Percentiles rank a stretch among this genome's conserved stretches.
Conservation (phyloP, 2,888 invertebrate species). For the Zeuzera pyrina region DNA sequence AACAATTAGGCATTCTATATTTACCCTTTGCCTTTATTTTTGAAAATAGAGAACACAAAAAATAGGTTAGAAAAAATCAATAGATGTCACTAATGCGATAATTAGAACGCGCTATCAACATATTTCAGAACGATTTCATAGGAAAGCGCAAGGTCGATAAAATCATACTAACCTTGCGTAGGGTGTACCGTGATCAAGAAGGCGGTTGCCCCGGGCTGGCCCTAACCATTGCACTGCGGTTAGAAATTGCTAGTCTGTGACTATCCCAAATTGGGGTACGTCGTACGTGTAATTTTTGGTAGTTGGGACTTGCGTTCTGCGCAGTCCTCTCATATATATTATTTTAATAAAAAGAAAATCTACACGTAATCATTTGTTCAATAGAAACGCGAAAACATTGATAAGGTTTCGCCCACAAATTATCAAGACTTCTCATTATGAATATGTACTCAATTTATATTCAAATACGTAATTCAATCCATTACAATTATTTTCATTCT, state of each 20-base stretch:
- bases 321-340: conserved; percentile 60
- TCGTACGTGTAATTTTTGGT: conserved; percentile 77
- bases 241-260: conserved; percentile 74
- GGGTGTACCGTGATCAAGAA: conserved; percentile 80
- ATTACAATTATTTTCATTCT: too few species aligned
- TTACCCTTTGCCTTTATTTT: neutral
- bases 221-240: conserved; percentile 78
- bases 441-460: too few species aligned
- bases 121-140: conserved; percentile 29
- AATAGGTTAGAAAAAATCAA: conserved; percentile 16
- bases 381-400: too few species aligned
- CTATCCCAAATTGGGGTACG: conserved; percentile 69
- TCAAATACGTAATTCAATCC: too few species aligned
- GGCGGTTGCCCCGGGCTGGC: conserved; percentile 77
- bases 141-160: neutral
- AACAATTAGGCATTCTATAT: neutral
- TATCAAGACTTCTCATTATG: too few species aligned
- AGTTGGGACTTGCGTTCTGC: conserved; percentile 75
- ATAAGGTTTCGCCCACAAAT: too few species aligned
- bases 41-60: neutral
- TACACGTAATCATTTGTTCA: neutral
- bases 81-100: conserved; percentile 45
- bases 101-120: conserved; percentile 43
- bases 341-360: neutral
- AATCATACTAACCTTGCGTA: conserved; percentile 81